Evolutionary conservation across 2,888 invertebrate species (phyloP), one percentile per base, ranked within the genome.

Genomic region (Chrysolina americana): DNA sequence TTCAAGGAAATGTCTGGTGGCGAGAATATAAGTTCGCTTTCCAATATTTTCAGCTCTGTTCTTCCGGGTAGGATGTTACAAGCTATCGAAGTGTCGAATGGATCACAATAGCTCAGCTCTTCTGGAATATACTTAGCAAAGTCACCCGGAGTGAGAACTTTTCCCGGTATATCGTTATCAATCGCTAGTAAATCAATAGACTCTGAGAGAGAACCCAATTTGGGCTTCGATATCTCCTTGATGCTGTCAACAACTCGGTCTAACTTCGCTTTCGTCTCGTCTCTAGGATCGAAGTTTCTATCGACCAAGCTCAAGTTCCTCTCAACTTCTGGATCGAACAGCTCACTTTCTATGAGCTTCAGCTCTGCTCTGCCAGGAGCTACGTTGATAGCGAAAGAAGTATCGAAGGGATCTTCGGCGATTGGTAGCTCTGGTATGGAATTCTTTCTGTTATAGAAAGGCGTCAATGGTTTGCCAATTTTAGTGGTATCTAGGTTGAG

Each of bases 81-180:
- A 0, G 95, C 95, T 81, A 95, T 94, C 5, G 96, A 95, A 0
- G 97, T 97, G 85, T 97, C 97, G 85, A 97, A 97, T 0, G 96
- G 96, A 89, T 96, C 96, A 10, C 89, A 87, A 80, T 93, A 90
- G 3, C 86, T 85, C 28, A 89, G 89, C 19, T 81, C 81, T 73
- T 89, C 89, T 10, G 77, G 75, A 65, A 62, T 56, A 8, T 68
- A 23, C 4, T 44, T n/a, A 21, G 71, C 59, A 72, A 92, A 88
- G 70, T 90, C 88, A 5, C 89, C 89, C 0, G 92, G 92, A 0
- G 94, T 94, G 63, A 95, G 85, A 66, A 94, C 94, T 87, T 94
- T 95, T 1, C 90, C 91, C 80, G 92, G 90, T 65, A 94, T 93
- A 65, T 92, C 89, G 79, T 92, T 90, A 68, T 90, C 89, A 8